phyloP scores from a whole-genome alignment of 2,888 invertebrate species.

The Campoletis raptor region DNA sequence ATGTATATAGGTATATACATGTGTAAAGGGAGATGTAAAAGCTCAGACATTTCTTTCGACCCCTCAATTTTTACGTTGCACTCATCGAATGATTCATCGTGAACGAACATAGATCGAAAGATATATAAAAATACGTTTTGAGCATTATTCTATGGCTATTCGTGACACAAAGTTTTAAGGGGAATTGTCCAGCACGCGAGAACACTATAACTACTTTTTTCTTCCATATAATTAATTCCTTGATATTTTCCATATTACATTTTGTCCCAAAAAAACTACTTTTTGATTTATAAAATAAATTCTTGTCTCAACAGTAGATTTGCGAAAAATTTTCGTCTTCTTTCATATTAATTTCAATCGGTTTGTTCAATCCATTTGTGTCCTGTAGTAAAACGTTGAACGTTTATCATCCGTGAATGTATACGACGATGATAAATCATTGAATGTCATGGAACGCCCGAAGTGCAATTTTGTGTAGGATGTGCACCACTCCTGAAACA shows the following conservation, averaged over 20 bases:
- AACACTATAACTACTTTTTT: background rate
- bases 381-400: background rate
- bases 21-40: conserved; percentile 1
- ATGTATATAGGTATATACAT: background rate
- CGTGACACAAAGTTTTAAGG: background rate
- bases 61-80: conserved; percentile 4
- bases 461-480: conserved; percentile 65
- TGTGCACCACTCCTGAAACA: conserved; percentile 52
- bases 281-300: background rate
- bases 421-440: conserved; percentile 57
- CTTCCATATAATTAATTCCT: background rate
- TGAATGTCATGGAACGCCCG: conserved; percentile 51
- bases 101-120: background rate
- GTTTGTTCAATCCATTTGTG: conserved; percentile 7
- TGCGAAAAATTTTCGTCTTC: background rate
- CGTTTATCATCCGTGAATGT: conserved; percentile 16
- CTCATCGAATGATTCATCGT: background rate
- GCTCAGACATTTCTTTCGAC: conserved; percentile 2
- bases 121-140: conserved; percentile 1
- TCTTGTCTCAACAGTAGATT: background rate
- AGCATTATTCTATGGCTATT: background rate
- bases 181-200: background rate
- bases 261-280: background rate
- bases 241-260: background rate
- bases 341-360: conserved; percentile 17